Evolutionary conservation across 2,797 vertebrate genomes (phyloP).

Genomic region (Amniataba percoides): DNA sequence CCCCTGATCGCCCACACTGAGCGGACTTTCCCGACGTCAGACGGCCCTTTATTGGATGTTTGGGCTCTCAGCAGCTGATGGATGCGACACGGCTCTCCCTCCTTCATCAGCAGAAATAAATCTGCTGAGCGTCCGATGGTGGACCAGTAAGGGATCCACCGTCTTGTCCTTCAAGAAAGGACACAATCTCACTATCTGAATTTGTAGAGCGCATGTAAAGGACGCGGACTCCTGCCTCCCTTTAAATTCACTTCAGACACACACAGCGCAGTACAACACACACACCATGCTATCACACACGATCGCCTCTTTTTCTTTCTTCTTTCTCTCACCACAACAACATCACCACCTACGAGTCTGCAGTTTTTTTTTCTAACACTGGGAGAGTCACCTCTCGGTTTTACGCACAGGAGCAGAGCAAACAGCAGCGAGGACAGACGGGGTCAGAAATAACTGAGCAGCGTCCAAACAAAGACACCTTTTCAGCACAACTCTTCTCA

Average conservation of each 20-base stretch:
- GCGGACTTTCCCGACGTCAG: conserved; percentile 49
- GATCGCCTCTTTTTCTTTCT: too few relatives aligned
- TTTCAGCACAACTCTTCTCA: background rate
- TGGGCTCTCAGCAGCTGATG: background rate
- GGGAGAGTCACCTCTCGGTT: conserved; percentile 6
- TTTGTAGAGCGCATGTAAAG: background rate
- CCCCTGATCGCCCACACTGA: conserved; percentile 32
- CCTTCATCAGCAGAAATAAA: background rate
- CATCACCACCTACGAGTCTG: background rate
- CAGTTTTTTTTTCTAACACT: too few relatives aligned
- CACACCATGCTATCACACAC: background rate
- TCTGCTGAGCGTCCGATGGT: background rate
- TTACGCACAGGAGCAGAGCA: conserved; percentile 28
- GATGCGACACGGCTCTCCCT: background rate
- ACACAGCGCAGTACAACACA: background rate
- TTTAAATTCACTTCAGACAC: background rate
- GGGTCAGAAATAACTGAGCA: background rate
- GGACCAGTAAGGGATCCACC: background rate
- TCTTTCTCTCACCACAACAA: conserved; percentile 19
- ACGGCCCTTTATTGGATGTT: background rate
- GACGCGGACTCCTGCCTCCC: too few relatives aligned
- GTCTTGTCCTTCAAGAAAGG: background rate
- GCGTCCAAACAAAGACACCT: background rate
- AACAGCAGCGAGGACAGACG: background rate
- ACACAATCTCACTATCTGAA: background rate